Base-by-base conservation (phyloP, 2,797 vertebrate genomes). In the Microctenopoma stevenorrisi region DNA sequence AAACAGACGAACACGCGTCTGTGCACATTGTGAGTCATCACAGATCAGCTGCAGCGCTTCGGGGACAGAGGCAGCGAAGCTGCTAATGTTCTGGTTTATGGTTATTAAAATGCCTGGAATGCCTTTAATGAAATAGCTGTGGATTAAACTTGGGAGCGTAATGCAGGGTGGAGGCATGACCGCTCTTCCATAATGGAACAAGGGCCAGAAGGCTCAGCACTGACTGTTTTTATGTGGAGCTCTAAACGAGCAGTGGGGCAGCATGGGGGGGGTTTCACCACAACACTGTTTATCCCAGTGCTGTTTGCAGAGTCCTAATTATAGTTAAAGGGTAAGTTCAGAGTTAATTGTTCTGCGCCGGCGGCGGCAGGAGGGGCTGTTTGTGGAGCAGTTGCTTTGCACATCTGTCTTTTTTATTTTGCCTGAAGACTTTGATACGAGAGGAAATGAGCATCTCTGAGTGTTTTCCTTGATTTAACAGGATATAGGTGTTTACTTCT, bases 91-190 rank as follows among this genome's bases (percentile, higher is more conserved):
- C 61, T 74, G 65, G 73, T 81, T 81, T 74, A 56, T 65, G 76
- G 72, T 65, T 76, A 82, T 88, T 88, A 82, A 77, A 84, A 82
- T 35, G 74, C 65, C 60, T 68, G 81, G 60, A 80, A 73, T 44
- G 69, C 40, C 47, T 60, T 52, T 72, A 75, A 83, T 86, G 79
- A 81, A 85, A 77, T 30, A 71, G 77, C 60, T 58, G 59, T 78
- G 74, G 79, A 84, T 84, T 83, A 71, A 74, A 69, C 67, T 74
- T 79, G 54, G 63, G 48, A 64, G 67, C 44, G 52, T 62, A 49
- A 75, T 58, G 70, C 54, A 33, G 69, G 60, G 50, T 57, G 65
- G 55, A 79, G 67, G 64, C 74, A 57, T 76, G 78, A 70, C 66
- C 8, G 26, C 58, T 64, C 56, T 33, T 74, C 78, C 64, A 61